Evolutionary conservation across 2,113 vertebrate species (phyloP).

Genomic region (Lonchura striata): DNA sequence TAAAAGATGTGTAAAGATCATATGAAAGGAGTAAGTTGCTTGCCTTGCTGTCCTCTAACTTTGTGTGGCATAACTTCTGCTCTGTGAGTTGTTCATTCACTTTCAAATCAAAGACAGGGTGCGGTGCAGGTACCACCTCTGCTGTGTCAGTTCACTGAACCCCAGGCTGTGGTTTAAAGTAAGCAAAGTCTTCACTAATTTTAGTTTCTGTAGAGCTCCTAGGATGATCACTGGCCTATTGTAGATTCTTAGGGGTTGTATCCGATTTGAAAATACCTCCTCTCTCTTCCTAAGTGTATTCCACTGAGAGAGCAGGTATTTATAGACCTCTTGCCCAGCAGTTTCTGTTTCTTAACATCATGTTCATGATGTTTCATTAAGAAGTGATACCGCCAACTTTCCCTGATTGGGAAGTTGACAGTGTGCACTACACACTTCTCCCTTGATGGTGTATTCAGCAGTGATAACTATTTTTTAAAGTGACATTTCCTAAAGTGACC

Average conservation of each 20-base stretch:
- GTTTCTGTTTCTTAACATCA: accelerated
- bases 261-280: not conserved
- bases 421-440: accelerated
- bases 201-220: not conserved
- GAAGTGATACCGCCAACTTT: accelerated
- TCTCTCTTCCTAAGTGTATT: not conserved
- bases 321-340: not conserved
- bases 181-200: not conserved
- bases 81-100: not conserved
- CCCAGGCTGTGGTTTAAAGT: not conserved
- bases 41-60: not conserved
- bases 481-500: accelerated
- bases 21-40: not conserved
- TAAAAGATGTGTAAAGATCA: not conserved
- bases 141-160: not conserved
- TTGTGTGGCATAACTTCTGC: not conserved
- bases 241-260: too few relatives aligned
- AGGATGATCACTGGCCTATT: not conserved
- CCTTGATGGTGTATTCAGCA: not conserved
- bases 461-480: not conserved
- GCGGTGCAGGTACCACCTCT: not conserved
- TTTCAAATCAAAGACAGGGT: not conserved
- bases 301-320: not conserved
- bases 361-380: not conserved
- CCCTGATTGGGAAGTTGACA: too few relatives aligned